A percentile compares a stretch with the other conserved stretches of the same genome.
These are phyloP conservation scores for Pluvianellus socialis DNA, from an alignment of 2,113 vertebrate genomes.

Conservation along the genomic window DNA sequence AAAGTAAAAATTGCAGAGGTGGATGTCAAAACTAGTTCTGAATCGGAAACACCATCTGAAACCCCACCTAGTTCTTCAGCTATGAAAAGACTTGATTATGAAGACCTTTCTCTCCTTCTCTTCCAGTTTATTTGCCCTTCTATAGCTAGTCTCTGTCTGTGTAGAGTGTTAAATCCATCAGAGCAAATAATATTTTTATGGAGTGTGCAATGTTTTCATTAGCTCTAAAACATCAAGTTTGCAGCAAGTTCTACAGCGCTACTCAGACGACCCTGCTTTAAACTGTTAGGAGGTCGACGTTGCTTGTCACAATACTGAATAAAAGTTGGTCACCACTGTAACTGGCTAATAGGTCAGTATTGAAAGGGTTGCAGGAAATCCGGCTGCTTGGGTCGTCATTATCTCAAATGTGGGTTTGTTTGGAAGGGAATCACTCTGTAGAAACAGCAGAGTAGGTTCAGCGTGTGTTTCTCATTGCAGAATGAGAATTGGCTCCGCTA, in stretches of 20 bases:
- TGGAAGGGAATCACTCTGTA: not conserved
- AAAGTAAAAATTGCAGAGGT: not conserved
- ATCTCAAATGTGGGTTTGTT: not conserved
- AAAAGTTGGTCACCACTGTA: not conserved
- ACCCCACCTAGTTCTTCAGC: not conserved
- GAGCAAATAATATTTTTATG: not conserved
- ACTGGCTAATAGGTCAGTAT: not conserved
- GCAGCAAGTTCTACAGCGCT: not conserved
- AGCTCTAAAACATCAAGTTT: not conserved
- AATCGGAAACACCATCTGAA: not conserved
- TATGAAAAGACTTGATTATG: not conserved
- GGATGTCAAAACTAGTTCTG: not conserved
- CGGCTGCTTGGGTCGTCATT: not conserved
- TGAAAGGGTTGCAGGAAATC: not conserved
- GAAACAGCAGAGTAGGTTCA: not conserved
- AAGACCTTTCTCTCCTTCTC: not conserved
- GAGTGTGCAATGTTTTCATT: not conserved
- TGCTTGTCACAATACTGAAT: not conserved
- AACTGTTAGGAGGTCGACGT: not conserved
- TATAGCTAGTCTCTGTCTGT: not conserved
- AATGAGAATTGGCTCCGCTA: not conserved
- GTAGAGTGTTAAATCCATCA: not conserved
- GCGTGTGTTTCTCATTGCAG: not conserved
- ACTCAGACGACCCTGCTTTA: not conserved
- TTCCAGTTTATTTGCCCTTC: not conserved